phyloP scores from a whole-genome alignment of 2,113 vertebrate genomes.

The Trachemys scripta region DNA sequence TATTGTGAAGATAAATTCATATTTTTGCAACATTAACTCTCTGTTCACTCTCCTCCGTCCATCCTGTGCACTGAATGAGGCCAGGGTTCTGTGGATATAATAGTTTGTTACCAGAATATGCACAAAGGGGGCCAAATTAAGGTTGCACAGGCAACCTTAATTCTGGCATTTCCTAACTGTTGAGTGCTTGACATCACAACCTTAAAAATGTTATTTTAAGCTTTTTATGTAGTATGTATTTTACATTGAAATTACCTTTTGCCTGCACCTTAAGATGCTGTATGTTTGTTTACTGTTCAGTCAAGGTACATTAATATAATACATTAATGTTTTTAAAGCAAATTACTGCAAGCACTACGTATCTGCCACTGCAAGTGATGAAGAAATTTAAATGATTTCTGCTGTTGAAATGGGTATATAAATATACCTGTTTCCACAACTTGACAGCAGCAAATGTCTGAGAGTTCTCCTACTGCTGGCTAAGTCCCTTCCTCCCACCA shows the following conservation, averaged over 20 bases:
- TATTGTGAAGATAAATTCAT: background rate
- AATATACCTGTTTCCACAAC: conserved; percentile 35
- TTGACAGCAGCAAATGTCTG: conserved; percentile 19
- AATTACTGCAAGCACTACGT: conserved; percentile 8
- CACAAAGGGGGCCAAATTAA: background rate
- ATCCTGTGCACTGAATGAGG: background rate
- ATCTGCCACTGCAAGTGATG: conserved; percentile 35
- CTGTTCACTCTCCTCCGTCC: background rate
- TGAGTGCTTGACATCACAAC: background rate
- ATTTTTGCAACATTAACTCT: background rate
- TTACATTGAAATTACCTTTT: conserved; percentile 1
- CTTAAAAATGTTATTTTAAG: background rate
- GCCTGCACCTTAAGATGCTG: background rate
- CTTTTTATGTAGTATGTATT: background rate
- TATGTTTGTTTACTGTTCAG: conserved; percentile 54
- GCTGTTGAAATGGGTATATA: conserved; percentile 24
- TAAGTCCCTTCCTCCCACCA: background rate
- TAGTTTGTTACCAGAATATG: background rate
- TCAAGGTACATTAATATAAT: conserved; percentile 60
- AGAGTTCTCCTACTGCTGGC: background rate
- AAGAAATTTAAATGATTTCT: conserved; percentile 23
- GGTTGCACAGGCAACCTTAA: background rate
- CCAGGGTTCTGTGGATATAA: background rate
- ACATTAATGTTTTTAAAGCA: conserved; percentile 40
- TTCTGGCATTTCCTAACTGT: background rate